Conservation (phyloP, 2,888 invertebrate species). For the Cantharis nigra region DNA sequence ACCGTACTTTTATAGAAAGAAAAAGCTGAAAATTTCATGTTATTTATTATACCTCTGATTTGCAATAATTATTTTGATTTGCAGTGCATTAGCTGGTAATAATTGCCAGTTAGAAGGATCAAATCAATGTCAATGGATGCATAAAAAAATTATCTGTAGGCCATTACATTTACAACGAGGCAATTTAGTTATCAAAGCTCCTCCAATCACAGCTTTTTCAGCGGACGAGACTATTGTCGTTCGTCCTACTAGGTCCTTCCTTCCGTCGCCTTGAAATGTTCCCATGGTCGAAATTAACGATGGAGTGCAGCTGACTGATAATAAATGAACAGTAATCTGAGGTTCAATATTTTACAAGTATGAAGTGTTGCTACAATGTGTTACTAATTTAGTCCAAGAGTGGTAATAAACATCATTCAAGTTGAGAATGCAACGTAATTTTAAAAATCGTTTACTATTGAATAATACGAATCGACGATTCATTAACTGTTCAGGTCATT, state of each 20-base stretch:
- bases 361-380: background rate
- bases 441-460: background rate
- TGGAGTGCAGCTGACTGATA: background rate
- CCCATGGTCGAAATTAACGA: too few relatives aligned
- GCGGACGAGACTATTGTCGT: too few relatives aligned
- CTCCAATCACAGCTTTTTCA: too few relatives aligned
- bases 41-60: background rate
- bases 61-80: background rate
- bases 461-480: background rate
- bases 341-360: background rate
- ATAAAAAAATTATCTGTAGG: background rate
- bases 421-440: background rate
- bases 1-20: background rate
- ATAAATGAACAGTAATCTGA: background rate
- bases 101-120: background rate
- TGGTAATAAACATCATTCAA: background rate
- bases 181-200: background rate
- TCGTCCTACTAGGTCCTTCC: too few relatives aligned
- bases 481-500: background rate
- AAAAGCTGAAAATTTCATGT: background rate
- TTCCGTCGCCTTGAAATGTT: too few relatives aligned
- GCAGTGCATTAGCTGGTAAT: background rate
- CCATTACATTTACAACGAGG: background rate
- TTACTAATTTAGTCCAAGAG: background rate
- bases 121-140: background rate